These are phyloP conservation scores for Gryon sp. DNA, from an alignment of 1,140 invertebrate genomes.

Conservation along the genomic window DNA sequence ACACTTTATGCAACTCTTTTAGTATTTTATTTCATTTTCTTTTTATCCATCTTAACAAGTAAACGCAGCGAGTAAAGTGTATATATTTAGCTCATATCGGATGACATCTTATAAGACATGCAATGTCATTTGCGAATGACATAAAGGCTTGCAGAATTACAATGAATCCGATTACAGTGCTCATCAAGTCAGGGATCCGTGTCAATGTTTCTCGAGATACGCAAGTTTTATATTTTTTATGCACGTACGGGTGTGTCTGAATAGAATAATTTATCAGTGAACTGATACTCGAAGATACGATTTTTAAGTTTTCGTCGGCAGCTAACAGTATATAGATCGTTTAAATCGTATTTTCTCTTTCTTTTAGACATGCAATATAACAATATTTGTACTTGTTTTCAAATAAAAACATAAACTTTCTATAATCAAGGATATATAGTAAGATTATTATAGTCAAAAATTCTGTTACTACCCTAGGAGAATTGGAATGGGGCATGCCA, in stretches of 20 bases:
- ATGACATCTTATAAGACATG: slow-evolving; percentile 66
- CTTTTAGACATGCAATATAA: no score
- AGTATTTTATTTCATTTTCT: neutral
- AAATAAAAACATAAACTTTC: no score
- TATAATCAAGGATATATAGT: no score
- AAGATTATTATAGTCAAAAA: no score
- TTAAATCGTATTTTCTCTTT: no score
- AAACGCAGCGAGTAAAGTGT: slow-evolving; percentile 52
- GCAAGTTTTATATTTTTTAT: slow-evolving; percentile 10
- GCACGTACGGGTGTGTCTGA: slow-evolving; percentile 28
- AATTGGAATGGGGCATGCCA: no score
- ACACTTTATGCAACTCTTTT: neutral
- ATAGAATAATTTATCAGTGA: slow-evolving; percentile 45
- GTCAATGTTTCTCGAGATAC: slow-evolving; percentile 52
- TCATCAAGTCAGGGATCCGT: slow-evolving; percentile 47
- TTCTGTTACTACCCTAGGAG: no score
- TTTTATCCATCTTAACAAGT: slow-evolving; percentile 63
- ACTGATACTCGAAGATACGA: no score
- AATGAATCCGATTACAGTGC: slow-evolving; percentile 61
- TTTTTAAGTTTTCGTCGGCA: no score
- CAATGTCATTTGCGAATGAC: slow-evolving; percentile 68
- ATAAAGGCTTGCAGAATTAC: slow-evolving; percentile 55
- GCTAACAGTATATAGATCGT: no score
- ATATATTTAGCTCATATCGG: slow-evolving; percentile 63
- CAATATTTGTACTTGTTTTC: no score